Base-by-base conservation (phyloP, 2,113 vertebrate genomes). In the Ammospiza nelsoni region DNA sequence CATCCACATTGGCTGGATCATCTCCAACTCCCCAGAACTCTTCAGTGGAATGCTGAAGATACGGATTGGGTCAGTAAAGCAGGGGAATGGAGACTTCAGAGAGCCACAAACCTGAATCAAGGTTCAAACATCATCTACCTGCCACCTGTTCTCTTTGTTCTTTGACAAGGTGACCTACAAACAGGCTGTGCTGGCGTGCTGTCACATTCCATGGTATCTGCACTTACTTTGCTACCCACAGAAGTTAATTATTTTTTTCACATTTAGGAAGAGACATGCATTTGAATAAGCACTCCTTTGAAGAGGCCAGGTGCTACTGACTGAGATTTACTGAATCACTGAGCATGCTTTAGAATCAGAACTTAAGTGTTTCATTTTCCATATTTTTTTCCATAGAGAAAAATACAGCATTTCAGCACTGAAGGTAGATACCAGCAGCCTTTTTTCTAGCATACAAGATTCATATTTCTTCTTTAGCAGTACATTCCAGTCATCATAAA, bases 11-110 rank as follows among this genome's bases (percentile, higher is more conserved):
- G 99, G 99, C 90, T 99, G 99, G 99, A 99, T 99, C 94, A 99
- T 99, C 98, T 99, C 99, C 80, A 99, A 99, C 92, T 98, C 97
- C 92, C 99, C 99, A 1, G 99, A 99, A 87, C 98, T 99, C 78
- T 99, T 99, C 98, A 98, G 98, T 15, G 99, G 99, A 82, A 99
- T 99, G 99, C 98, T 99, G 84, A 99, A 99, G 97, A 99, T 99
- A 92, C 98, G 99, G 49, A 98, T 99, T 46, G 99, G 99, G 99
- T 99, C 87, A 83, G 98, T 97, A 28, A 51, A 84, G 24, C 13
- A 63, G 39, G 52, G 41, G 6, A 54, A 19, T 9, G 8, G 9
- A 4, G 9, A 9, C 41, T 29, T 33, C 35, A 67, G 55, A 81
- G 33, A 80, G 37, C 17, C 59, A 62, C 55, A 49, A 35, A 54